phyloP scores from a whole-genome alignment of 2,113 vertebrate species.

The Corythaeola cristata region DNA sequence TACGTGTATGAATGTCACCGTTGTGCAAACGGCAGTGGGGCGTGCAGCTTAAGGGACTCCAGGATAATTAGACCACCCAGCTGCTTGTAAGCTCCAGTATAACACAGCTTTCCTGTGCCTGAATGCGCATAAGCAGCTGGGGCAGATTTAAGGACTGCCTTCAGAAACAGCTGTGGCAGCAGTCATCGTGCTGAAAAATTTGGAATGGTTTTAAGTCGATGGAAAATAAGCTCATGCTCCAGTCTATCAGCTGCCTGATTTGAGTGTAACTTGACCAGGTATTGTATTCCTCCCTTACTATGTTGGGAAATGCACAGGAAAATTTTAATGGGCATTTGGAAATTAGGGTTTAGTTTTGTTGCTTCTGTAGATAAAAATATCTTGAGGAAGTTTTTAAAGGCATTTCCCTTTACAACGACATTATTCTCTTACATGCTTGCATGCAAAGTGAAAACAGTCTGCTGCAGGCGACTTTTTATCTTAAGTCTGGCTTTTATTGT shows the following conservation, averaged over 20 bases:
- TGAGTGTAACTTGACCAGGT: background rate
- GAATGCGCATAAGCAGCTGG: background rate
- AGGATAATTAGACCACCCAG: background rate
- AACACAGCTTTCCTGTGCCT: background rate
- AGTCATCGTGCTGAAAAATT: background rate
- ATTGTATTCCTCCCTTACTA: background rate
- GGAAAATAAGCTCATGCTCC: background rate
- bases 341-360: background rate
- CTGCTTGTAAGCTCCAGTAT: background rate
- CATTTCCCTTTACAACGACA: background rate
- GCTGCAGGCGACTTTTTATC: background rate
- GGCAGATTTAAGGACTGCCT: background rate
- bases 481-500: background rate
- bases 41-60: background rate
- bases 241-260: background rate
- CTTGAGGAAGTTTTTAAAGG: background rate
- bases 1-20: accelerated
- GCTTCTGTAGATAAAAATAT: background rate
- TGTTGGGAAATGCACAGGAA: background rate
- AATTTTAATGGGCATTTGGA: background rate
- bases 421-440: background rate
- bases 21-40: background rate
- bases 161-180: background rate
- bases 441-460: background rate
- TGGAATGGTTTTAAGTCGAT: background rate